phyloP scores from a whole-genome alignment of 2,888 invertebrate genomes.

The Drosophila multiciliata region DNA sequence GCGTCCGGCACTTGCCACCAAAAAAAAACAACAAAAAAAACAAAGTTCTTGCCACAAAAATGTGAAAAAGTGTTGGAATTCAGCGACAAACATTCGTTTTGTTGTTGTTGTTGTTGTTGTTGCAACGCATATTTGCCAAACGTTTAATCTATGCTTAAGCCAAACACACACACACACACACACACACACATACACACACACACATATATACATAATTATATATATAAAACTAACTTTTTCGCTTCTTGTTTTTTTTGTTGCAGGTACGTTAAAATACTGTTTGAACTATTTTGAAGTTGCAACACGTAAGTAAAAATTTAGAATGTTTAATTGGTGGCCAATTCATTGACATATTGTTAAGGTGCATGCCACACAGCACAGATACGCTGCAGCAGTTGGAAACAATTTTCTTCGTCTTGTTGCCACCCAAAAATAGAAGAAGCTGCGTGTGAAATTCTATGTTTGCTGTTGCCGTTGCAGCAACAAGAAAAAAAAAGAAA shows the following conservation, averaged over 20 bases:
- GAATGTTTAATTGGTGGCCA: neutral
- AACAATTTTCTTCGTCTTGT: conserved; percentile 5
- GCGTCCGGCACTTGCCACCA: conserved; percentile 19
- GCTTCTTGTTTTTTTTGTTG: conserved; percentile 11
- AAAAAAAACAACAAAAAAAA: neutral
- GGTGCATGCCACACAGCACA: neutral
- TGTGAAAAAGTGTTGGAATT: conserved; percentile 31
- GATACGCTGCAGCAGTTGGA: neutral
- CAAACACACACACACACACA: neutral
- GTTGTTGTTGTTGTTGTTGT: neutral
- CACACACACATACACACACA: neutral
- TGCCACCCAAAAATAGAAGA: conserved; percentile 25
- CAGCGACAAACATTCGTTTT: neutral
- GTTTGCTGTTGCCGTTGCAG: conserved; percentile 17
- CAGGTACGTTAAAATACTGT: conserved; percentile 46
- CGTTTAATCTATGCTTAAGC: conserved; percentile 13
- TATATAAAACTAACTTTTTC: neutral
- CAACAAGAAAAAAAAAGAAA: conserved; percentile 19
- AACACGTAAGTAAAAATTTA: conserved; percentile 30
- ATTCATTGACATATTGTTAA: neutral
- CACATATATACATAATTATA: neutral
- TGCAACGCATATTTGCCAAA: neutral
- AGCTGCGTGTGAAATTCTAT: conserved; percentile 46
- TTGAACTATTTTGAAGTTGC: neutral
- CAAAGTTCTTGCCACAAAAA: conserved; percentile 44